Evolutionary conservation across 2,888 invertebrate genomes (phyloP).

Genomic region (Bursaphelenchus okinawaensis): DNA sequence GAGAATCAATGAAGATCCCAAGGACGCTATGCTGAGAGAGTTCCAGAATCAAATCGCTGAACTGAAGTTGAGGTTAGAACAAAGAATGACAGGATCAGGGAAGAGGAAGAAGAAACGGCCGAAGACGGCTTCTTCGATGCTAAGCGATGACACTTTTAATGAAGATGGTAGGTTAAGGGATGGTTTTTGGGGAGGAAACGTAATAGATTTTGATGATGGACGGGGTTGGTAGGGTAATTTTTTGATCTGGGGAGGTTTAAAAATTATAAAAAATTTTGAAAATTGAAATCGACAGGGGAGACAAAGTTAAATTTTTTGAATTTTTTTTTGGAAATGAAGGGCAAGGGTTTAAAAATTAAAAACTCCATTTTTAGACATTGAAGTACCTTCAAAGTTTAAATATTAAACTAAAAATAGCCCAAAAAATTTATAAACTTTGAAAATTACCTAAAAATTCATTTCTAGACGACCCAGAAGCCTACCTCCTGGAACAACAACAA

Average conservation of each 20-base stretch:
- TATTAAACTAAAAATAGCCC: too few relatives aligned
- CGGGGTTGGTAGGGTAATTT: too few relatives aligned
- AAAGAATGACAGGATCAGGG: slow-evolving; percentile 22
- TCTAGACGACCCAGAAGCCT: slow-evolving; percentile 29
- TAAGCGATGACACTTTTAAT: neutral
- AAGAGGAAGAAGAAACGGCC: slow-evolving; percentile 13
- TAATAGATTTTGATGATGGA: neutral
- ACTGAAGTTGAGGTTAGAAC: slow-evolving; percentile 33
- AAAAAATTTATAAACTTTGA: too few relatives aligned
- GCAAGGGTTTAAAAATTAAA: too few relatives aligned
- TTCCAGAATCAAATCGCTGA: slow-evolving; percentile 67
- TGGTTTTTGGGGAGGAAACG: too few relatives aligned
- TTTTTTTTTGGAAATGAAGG: neutral
- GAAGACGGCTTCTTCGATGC: neutral
- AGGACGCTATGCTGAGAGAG: slow-evolving; percentile 88
- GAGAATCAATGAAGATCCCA: slow-evolving; percentile 95
- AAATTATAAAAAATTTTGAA: too few relatives aligned
- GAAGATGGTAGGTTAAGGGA: neutral
- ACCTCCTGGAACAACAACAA: slow-evolving; percentile 59
- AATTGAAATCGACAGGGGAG: too few relatives aligned
- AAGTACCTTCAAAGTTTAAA: neutral
- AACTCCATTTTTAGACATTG: neutral
- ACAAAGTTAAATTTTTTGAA: too few relatives aligned
- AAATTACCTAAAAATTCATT: too few relatives aligned
- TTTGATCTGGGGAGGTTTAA: too few relatives aligned